These are phyloP conservation scores for Chelon labrosus DNA, from an alignment of 2,797 vertebrate species.

Conservation along the genomic window DNA sequence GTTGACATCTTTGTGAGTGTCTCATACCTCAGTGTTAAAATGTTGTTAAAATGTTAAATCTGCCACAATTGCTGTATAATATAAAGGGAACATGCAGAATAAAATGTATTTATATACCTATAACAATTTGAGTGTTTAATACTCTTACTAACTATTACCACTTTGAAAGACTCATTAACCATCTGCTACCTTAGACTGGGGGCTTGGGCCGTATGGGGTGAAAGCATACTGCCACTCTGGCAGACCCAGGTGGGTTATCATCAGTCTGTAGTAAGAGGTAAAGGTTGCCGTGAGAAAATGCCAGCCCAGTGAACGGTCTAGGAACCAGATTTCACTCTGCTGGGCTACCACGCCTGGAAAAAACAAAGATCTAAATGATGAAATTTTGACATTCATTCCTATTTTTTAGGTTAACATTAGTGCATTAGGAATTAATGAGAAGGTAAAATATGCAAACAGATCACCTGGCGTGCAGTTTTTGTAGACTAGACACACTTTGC, in stretches of 20 bases:
- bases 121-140: constrained; percentile 9
- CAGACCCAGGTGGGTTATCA: constrained; percentile 95
- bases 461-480: constrained; percentile 91
- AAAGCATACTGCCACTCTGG: constrained; percentile 97
- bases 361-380: constrained; percentile 15
- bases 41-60: constrained; percentile 13
- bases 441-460: not conserved
- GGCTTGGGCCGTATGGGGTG: constrained; percentile 94
- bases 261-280: constrained; percentile 94
- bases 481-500: constrained; percentile 97
- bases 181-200: constrained; percentile 91
- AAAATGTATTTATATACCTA: constrained; percentile 36
- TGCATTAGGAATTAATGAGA: not conserved
- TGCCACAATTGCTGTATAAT: constrained; percentile 17
- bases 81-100: constrained; percentile 8
- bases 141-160: constrained; percentile 7
- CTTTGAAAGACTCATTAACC: not conserved
- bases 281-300: constrained; percentile 93
- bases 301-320: constrained; percentile 96
- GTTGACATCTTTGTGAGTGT: not conserved
- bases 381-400: not conserved
- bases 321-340: constrained; percentile 94
- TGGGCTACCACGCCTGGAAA: constrained; percentile 84
- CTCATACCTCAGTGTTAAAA: not conserved
- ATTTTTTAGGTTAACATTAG: not conserved